These are phyloP conservation scores for Eurosta solidaginis DNA, from an alignment of 1,140 invertebrate species.

Conservation along the genomic window DNA sequence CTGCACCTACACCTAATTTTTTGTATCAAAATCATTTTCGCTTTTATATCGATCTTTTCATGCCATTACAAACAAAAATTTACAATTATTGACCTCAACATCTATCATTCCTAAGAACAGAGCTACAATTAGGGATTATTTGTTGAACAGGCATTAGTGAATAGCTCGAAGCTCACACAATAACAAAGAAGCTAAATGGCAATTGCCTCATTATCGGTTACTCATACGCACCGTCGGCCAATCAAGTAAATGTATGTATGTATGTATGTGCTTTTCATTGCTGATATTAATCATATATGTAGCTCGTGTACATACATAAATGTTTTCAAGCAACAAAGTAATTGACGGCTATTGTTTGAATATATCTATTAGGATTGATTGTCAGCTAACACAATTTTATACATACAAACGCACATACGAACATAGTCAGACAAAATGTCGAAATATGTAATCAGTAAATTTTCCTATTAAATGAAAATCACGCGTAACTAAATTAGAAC, in stretches of 20 bases:
- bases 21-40: too few relatives aligned
- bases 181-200: too few relatives aligned
- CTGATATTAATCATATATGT: too few relatives aligned
- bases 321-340: neutral
- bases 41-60: too few relatives aligned
- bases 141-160: too few relatives aligned
- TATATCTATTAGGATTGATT: constrained; percentile 7
- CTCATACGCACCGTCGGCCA: neutral
- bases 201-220: neutral
- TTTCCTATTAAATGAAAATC: neutral
- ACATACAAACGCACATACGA: neutral
- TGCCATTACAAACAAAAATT: too few relatives aligned
- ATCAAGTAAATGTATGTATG: neutral
- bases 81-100: neutral
- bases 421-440: too few relatives aligned
- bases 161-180: too few relatives aligned
- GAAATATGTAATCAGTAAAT: neutral
- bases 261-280: neutral
- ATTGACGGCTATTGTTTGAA: neutral
- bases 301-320: too few relatives aligned
- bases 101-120: neutral
- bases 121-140: neutral
- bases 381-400: neutral
- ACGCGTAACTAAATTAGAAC: neutral
- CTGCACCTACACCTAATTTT: too few relatives aligned